Conservation (phyloP, 1,140 invertebrate species). For the Diorhabda carinulata region DNA sequence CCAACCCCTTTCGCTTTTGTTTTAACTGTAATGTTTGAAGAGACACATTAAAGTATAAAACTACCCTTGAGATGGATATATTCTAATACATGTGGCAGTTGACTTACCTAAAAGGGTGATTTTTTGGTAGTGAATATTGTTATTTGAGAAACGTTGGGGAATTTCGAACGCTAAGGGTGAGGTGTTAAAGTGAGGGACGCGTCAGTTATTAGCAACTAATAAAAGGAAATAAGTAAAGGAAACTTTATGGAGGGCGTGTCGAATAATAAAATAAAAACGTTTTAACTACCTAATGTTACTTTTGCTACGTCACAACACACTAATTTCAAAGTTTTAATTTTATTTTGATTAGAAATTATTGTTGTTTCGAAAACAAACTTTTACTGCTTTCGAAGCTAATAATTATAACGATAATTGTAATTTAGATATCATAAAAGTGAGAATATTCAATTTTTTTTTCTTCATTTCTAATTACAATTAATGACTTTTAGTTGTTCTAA, state of each 20-base stretch:
- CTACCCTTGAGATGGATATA: conserved; percentile 36
- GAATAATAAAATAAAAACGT: no score
- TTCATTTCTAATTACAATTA: no score
- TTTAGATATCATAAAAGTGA: no score
- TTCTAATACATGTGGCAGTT: conserved; percentile 35
- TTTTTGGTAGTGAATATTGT: conserved; percentile 32
- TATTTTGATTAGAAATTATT: no score
- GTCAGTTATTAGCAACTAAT: neutral
- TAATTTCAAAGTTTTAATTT: no score
- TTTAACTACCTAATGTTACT: no score
- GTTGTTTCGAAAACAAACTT: no score
- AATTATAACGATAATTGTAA: no score
- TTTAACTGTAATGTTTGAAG: conserved; percentile 34
- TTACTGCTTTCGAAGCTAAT: no score
- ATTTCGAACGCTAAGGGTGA: neutral
- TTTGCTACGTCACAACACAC: no score
- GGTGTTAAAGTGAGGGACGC: neutral
- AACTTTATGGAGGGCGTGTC: neutral
- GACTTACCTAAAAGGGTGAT: conserved; percentile 27
- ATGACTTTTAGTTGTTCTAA: no score
- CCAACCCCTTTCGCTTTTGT: conserved; percentile 34
- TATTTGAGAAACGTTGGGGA: conserved; percentile 22
- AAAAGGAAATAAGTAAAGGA: neutral
- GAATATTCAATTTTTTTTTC: no score
- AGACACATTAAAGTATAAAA: conserved; percentile 38